A percentile compares a stretch with the other conserved stretches of the same genome.
Conservation (phyloP, 2,113 vertebrate genomes). For the Sceloporus tristichus region DNA sequence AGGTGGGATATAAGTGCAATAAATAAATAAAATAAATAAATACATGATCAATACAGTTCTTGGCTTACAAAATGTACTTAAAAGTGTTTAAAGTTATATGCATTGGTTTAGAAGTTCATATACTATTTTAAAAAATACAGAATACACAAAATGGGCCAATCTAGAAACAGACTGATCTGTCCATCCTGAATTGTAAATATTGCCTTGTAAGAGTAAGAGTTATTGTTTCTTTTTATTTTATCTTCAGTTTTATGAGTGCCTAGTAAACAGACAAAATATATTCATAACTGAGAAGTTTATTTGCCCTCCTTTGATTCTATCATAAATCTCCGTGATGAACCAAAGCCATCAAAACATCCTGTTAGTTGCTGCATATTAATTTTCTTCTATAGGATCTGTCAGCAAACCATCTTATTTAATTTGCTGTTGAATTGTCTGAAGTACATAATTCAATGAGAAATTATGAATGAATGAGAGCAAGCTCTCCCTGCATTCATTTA, state of each 20-base stretch:
- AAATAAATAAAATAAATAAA: neutral
- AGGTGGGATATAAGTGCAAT: too few species aligned
- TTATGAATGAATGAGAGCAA: conserved; percentile 62
- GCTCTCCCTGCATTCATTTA: conserved; percentile 53
- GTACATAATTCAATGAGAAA: conserved; percentile 48
- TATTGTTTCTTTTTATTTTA: conserved; percentile 1
- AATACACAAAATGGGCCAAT: neutral
- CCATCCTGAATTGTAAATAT: neutral
- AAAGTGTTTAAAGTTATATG: neutral
- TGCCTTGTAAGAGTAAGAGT: neutral
- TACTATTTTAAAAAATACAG: neutral
- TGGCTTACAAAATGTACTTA: neutral
- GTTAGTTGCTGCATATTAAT: conserved; percentile 27
- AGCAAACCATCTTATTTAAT: conserved; percentile 56
- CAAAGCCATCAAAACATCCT: conserved; percentile 37
- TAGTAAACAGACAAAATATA: neutral
- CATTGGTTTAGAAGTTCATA: neutral
- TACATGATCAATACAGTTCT: neutral
- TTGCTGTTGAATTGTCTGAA: conserved; percentile 53
- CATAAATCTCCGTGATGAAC: neutral
- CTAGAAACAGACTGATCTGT: neutral
- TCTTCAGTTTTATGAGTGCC: neutral
- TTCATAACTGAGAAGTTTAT: conserved; percentile 25
- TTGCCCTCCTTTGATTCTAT: neutral
- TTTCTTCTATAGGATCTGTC: conserved; percentile 47